Base-by-base conservation (phyloP, 2,797 vertebrate genomes). In the Alcedo atthis region DNA sequence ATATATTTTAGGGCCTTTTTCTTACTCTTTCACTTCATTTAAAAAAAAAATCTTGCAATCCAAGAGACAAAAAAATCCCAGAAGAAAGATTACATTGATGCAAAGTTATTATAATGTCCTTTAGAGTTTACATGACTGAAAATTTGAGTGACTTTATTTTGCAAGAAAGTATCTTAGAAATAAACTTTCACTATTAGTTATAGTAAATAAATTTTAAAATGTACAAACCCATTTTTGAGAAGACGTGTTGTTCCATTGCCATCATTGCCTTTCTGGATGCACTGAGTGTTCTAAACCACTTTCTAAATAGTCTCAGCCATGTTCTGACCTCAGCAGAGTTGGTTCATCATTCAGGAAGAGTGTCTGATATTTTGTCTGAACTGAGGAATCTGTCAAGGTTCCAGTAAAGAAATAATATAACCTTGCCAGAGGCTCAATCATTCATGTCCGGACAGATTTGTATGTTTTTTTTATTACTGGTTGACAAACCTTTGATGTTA, bases 351-450 rank as follows among this genome's bases (percentile, higher is more conserved):
- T 76, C 75, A 87, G 33, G 28, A 68, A 57, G 9, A 80, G 16
- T 68, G 53, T 86, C 67, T 90, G 57, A 91, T 94, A 67, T 35
- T 69, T 40, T 89, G 49, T 75, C 62, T 90, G 77, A 88, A 62
- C 8, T 20, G 35, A 85, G 12, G 71, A 17, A 90, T 85, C 66
- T 18, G 8, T 81, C 40, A 76, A 75, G 49, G 4, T 12, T n/a
- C 53, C 3, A 69, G 13, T 30, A 68, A 70, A 48, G 54, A 85
- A 55, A 71, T 40, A 90, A 80, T 70, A 79, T 92, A 89, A 61
- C 17, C 33, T 91, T 15, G 1, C 61, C 19, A 87, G 54, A 73
- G 14, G 35, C 46, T 92, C 45, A 68, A 0, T 77, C 85, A 14
- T 85, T 89, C 67, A 32, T 35, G 30, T 90, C 67, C 71, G 42